Evolutionary conservation across 2,797 vertebrate species (phyloP), one percentile per base, ranked within the genome.

Genomic region (Diceros bicornis): DNA sequence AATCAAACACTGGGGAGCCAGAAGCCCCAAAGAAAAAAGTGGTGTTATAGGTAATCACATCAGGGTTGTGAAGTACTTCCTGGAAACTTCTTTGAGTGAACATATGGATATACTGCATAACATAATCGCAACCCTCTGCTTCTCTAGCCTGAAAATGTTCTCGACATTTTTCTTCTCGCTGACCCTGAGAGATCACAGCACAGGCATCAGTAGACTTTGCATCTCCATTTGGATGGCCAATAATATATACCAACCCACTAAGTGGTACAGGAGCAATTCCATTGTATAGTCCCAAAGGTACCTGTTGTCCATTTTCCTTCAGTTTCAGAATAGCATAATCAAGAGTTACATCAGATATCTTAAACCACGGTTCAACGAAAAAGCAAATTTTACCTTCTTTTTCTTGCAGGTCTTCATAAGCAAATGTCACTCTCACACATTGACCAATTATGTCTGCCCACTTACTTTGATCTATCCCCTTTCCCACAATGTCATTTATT

Each of bases 311-410:
- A 9, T 64, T 47, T 84, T 41, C 50, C 52, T 92, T 95, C 50
- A 98, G 86, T 96, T 87, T 52, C 66, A 98, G 95, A 50, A 99
- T 64, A 2, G 25, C 98, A 84, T 98, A 99, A 96, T 99, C 99
- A 32, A 94, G 69, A 14, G 0, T 4, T 1, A 0, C 0, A 47
- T 29, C 50, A 68, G 9, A 78, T 11, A 97, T 61, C 81, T 83
- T 62, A 29, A 99, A 84, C 72, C 98, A 94, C 29, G 94, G 13
- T 29, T 98, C 97, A 57, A 98, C 0, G 0, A 0, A 81, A 66
- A 75, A 83, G 25, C 6, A 13, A 0, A 74, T 72, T 0, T 0
- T n/a, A n/a, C n/a, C 0, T 4, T 72, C 29, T 1, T 32, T 44
- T 7, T 89, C 37, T 23, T 32, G 34, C 18, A 75, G 7, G 7